Percentiles rank a stretch among this genome's conserved stretches.
These are phyloP conservation scores for Heliconius nattereri DNA, from an alignment of 1,140 invertebrate genomes.

Conservation along the genomic window DNA sequence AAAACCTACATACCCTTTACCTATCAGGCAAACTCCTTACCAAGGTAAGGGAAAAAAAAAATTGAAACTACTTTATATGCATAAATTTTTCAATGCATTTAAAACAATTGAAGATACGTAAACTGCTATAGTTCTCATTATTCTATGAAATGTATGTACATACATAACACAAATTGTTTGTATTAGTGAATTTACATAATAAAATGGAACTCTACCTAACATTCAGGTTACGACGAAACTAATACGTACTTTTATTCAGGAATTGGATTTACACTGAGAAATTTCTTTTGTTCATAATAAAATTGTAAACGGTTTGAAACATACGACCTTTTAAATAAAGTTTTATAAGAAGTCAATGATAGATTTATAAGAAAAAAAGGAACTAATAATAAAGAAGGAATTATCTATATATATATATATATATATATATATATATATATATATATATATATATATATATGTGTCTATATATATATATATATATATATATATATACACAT, in stretches of 20 bases:
- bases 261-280: constrained; percentile 1
- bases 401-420: too few relatives aligned
- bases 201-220: not conserved
- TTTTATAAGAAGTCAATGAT: not conserved
- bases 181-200: constrained; percentile 6
- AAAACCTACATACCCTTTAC: too few relatives aligned
- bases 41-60: too few relatives aligned
- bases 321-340: not conserved
- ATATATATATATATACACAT: too few relatives aligned
- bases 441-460: too few relatives aligned
- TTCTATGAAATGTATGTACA: not conserved
- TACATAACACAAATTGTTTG: not conserved
- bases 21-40: too few relatives aligned
- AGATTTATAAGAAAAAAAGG: not conserved
- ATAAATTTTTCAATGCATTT: too few relatives aligned
- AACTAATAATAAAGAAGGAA: too few relatives aligned
- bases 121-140: not conserved
- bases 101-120: not conserved
- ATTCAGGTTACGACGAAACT: not conserved
- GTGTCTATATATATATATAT: too few relatives aligned
- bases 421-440: too few relatives aligned
- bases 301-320: not conserved
- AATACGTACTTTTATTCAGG: not conserved
- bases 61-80: too few relatives aligned
- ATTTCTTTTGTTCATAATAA: constrained; percentile 6